Evolutionary conservation across 2,797 vertebrate genomes (phyloP).

Genomic region (Tapera naevia): DNA sequence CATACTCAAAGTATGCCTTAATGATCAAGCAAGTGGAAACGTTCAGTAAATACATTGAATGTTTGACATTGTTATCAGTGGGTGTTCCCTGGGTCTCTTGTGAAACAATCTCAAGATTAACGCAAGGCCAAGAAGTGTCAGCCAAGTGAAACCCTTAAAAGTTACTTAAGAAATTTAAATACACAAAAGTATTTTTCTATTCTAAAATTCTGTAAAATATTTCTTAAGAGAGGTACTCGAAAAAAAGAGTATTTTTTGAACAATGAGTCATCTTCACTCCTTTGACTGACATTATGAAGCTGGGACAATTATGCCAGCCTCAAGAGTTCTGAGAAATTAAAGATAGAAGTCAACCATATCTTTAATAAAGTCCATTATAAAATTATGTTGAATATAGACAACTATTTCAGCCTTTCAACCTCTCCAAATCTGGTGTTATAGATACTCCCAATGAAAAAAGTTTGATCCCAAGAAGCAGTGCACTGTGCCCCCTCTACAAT

Average conservation of each 20-base stretch:
- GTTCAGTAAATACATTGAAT: constrained; percentile 63
- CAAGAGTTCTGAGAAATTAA: not conserved
- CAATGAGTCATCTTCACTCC: not conserved
- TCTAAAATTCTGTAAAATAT: not conserved
- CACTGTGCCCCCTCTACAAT: not conserved
- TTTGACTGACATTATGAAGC: not conserved
- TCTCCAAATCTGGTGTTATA: not conserved
- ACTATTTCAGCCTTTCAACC: not conserved
- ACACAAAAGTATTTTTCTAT: not conserved
- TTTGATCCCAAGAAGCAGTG: not conserved
- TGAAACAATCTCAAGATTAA: constrained; percentile 61
- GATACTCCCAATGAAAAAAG: not conserved
- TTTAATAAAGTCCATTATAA: not conserved
- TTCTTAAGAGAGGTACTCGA: not conserved
- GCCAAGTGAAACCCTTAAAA: constrained; percentile 30
- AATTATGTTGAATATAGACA: not conserved
- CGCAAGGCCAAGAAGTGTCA: constrained; percentile 48
- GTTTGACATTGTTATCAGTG: constrained; percentile 68
- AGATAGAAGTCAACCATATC: not conserved
- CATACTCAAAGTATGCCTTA: constrained; percentile 66
- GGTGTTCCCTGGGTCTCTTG: constrained; percentile 56
- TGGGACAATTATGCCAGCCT: not conserved
- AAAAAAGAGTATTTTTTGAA: not conserved
- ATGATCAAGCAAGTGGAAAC: constrained; percentile 64
- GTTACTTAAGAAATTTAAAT: constrained; percentile 36